Evolutionary conservation across 2,113 vertebrate genomes (phyloP).

Genomic region (Oreochromis niloticus): DNA sequence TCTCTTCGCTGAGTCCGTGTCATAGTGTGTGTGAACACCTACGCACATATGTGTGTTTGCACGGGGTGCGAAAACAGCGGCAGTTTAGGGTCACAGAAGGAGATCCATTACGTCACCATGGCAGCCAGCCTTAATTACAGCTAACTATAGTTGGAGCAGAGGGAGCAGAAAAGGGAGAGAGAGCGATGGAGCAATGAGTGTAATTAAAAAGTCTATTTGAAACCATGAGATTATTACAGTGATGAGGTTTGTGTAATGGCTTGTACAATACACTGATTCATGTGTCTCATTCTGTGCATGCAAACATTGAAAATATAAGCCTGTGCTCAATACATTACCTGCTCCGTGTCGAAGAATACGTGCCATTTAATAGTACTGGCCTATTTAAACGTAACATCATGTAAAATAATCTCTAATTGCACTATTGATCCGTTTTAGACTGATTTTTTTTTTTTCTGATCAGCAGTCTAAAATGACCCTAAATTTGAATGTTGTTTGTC

Average conservation of each 20-base stretch:
- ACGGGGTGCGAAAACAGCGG: slow-evolving; percentile 14
- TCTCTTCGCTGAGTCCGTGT: neutral
- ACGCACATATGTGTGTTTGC: slow-evolving; percentile 4
- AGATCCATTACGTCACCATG: slow-evolving; percentile 55
- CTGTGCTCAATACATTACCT: neutral
- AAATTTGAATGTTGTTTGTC: neutral
- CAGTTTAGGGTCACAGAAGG: slow-evolving; percentile 43
- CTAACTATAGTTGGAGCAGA: slow-evolving; percentile 53
- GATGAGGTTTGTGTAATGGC: slow-evolving; percentile 13
- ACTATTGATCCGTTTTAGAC: neutral
- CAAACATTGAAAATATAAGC: neutral
- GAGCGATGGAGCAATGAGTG: slow-evolving; percentile 32
- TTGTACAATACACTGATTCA: neutral
- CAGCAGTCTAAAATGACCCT: neutral
- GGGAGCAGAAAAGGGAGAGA: neutral
- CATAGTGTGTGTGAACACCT: slow-evolving; percentile 17
- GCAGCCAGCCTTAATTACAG: slow-evolving; percentile 66
- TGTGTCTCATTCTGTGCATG: neutral
- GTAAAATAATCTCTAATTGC: neutral
- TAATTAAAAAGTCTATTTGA: slow-evolving; percentile 69
- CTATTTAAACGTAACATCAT: neutral
- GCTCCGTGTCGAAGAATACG: neutral
- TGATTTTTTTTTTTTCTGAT: neutral
- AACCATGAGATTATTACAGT: slow-evolving; percentile 40
- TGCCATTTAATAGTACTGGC: neutral